Conservation (phyloP, 2,797 vertebrate species). For the Silurus lanzhouensis region DNA sequence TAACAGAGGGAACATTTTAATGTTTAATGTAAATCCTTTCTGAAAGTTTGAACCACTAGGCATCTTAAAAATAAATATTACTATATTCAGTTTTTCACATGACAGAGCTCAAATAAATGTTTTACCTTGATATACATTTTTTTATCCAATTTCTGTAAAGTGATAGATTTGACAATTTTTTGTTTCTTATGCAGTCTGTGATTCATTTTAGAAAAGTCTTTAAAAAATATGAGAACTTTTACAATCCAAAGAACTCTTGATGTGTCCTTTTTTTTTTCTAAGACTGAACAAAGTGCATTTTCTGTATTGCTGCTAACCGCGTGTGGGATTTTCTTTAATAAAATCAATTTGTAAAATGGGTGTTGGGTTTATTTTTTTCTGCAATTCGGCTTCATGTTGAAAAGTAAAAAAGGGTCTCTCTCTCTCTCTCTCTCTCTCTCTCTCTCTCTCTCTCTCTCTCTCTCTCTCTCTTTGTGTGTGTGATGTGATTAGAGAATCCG, state of each 20-base stretch:
- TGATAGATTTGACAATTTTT: too few relatives aligned
- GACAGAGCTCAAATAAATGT: background rate
- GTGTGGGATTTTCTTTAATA: conserved; percentile 22
- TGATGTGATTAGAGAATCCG: background rate
- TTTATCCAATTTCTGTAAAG: background rate
- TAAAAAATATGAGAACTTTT: background rate
- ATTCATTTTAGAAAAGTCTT: too few relatives aligned
- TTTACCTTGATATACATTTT: background rate
- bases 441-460: too few relatives aligned
- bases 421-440: too few relatives aligned
- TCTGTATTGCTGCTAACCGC: conserved; percentile 5
- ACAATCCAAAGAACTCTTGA: background rate
- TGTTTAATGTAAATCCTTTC: background rate
- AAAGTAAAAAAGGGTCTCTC: background rate
- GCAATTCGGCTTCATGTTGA: background rate
- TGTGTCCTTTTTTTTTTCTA: background rate
- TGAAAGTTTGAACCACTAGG: background rate
- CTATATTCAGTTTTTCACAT: background rate
- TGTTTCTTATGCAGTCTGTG: background rate
- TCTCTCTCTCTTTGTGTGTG: too few relatives aligned
- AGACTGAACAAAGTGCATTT: background rate
- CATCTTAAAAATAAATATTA: too few relatives aligned
- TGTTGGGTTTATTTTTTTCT: background rate
- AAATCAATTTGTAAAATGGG: background rate
- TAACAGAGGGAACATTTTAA: background rate